Evolutionary conservation across 2,888 invertebrate genomes (phyloP).

Genomic region (Platycheirus albimanus): DNA sequence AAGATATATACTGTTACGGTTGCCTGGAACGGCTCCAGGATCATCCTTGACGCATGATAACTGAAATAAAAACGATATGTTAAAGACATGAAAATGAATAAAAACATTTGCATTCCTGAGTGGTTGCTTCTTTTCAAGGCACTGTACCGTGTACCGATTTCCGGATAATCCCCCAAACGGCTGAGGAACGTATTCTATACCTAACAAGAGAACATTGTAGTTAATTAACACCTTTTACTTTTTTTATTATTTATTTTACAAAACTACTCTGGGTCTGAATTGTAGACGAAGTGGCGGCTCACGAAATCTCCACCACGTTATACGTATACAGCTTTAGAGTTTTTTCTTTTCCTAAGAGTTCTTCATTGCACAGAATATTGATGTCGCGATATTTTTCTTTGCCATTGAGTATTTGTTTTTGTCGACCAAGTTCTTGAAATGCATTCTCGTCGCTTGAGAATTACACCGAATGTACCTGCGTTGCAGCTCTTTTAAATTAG

Average conservation of each 20-base stretch:
- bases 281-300: constrained; percentile 94
- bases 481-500: constrained; percentile 92
- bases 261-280: constrained; percentile 90
- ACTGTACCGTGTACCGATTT: no score
- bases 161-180: no score
- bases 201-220: no score
- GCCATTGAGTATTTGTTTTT: constrained; percentile 95
- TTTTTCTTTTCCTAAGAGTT: constrained; percentile 98
- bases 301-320: constrained; percentile 98
- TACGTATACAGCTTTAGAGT: constrained; percentile 98
- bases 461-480: constrained; percentile 96
- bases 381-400: constrained; percentile 98
- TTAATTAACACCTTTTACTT: no score
- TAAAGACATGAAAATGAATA: no score
- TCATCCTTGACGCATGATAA: no score
- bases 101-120: no score
- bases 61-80: no score
- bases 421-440: constrained; percentile 98
- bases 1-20: no score
- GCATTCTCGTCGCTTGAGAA: constrained; percentile 98
- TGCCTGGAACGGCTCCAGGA: no score
- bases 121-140: no score
- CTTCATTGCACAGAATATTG: constrained; percentile 99
- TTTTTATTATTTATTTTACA: constrained; percentile 78
- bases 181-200: no score